Base-by-base conservation (phyloP, 2,797 vertebrate species). In the Falco naumanni region DNA sequence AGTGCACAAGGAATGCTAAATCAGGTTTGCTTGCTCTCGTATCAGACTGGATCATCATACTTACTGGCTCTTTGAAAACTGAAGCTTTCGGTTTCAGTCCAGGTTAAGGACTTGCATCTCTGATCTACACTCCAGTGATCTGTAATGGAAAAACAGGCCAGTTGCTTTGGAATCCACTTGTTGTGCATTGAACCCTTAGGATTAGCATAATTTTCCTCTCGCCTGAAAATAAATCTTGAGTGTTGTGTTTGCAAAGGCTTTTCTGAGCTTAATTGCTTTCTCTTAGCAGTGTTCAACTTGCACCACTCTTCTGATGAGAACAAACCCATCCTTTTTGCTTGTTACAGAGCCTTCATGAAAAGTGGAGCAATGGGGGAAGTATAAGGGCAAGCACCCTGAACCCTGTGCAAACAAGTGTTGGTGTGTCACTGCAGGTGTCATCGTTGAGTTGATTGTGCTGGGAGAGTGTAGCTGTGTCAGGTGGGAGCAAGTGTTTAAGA, bases 371-470 rank as follows among this genome's bases (percentile, higher is more conserved):
- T 19, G 15, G 29, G n/a, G 13, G 15, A 41, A 39, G 37, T 8
- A 6, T 37, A 56, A 61, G 48, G 59, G n/a, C 13, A 64, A n/a
- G 8, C n/a, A 45, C 11, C 15, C 28, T 24, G 39, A 61, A 60
- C 39, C 37, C 19, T 22, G 8, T 0, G 1, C 8, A 28, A 31
- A 10, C 16, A 33, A 22, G 10, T 10, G 34, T 15, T 56, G n/a
- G 59, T 69, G 81, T 41, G 50, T 72, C 72, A 37, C 41, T 13
- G 31, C 53, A 37, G 53, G 34, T 31, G 50, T 29, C 33, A 39
- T 16, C 3, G 31, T 5, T 4, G 33, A 75, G 83, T 11, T 80
- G 59, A 22, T 60, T 2, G 1, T 48, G 43, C 50, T 82, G 63
- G 51, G 57, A 45, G 33, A 41, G 13, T 1, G 25, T 3, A 37